These are phyloP conservation scores for Agrypnia vestita DNA, from an alignment of 1,140 invertebrate species.

Conservation along the genomic window DNA sequence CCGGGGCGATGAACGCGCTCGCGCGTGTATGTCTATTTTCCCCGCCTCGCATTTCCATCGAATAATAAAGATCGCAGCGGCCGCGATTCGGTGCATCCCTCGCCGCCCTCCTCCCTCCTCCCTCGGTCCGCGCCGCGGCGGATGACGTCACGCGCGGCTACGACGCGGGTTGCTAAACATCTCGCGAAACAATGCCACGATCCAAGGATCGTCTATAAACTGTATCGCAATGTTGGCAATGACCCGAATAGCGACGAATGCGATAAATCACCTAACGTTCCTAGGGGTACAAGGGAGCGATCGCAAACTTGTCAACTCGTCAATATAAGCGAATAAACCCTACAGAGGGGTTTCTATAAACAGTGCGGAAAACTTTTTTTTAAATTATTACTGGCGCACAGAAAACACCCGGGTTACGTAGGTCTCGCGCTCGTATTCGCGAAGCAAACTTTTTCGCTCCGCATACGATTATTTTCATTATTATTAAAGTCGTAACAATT, in stretches of 20 bases:
- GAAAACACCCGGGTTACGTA: too few species aligned
- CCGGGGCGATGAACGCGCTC: slow-evolving; percentile 24
- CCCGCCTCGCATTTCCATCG: slow-evolving; percentile 9
- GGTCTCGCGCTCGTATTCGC: too few species aligned
- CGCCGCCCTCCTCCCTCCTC: not conserved
- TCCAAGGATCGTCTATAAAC: slow-evolving; percentile 1
- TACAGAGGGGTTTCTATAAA: too few species aligned
- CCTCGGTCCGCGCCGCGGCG: not conserved
- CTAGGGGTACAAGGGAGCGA: too few species aligned
- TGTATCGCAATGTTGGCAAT: slow-evolving; percentile 20
- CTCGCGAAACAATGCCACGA: slow-evolving; percentile 30
- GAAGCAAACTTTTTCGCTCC: too few species aligned
- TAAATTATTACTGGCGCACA: too few species aligned
- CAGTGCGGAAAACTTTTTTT: too few species aligned
- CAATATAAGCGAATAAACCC: too few species aligned
- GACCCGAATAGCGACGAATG: slow-evolving; percentile 16
- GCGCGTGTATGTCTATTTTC: slow-evolving; percentile 18
- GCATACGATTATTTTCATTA: too few species aligned
- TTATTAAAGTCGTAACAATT: too few species aligned
- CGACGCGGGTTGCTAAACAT: slow-evolving; percentile 15
- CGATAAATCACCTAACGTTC: not conserved
- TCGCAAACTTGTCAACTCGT: too few species aligned
- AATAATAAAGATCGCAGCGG: not conserved
- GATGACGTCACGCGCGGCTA: not conserved
- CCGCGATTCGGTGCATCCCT: not conserved